Evolutionary conservation across 2,113 vertebrate genomes (phyloP).

Genomic region (Takifugu bimaculatus): DNA sequence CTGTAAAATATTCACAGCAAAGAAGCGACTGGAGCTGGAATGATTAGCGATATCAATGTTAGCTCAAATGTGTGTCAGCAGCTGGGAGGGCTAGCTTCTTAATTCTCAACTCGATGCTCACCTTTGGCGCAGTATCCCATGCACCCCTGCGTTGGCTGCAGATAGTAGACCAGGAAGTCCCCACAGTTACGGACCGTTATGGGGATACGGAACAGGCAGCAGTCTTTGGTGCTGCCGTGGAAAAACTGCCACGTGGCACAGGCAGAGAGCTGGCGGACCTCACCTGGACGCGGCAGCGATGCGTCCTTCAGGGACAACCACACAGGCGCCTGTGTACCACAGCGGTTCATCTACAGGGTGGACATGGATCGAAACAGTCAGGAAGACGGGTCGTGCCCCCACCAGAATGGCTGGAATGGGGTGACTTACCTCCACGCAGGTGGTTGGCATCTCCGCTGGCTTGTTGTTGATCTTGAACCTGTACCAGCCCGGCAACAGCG

Average conservation of each 20-base stretch:
- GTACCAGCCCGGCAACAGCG: slow-evolving; percentile 71
- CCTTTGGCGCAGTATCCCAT: slow-evolving; percentile 79
- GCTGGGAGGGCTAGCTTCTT: no score
- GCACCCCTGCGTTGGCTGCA: slow-evolving; percentile 76
- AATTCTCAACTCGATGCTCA: slow-evolving; percentile 22
- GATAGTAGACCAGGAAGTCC: slow-evolving; percentile 74
- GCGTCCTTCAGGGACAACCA: slow-evolving; percentile 76
- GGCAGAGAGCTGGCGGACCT: slow-evolving; percentile 61
- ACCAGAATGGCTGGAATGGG: no score
- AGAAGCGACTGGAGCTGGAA: no score
- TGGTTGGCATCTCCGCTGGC: slow-evolving; percentile 75
- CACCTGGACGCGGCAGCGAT: slow-evolving; percentile 56
- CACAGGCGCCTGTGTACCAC: slow-evolving; percentile 82
- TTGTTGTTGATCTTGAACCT: slow-evolving; percentile 71
- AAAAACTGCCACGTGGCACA: slow-evolving; percentile 78
- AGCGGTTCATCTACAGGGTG: slow-evolving; percentile 79
- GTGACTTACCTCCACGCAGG: slow-evolving; percentile 71
- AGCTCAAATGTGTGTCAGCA: no score
- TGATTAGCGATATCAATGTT: no score
- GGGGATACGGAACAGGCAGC: slow-evolving; percentile 75
- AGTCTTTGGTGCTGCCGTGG: slow-evolving; percentile 66
- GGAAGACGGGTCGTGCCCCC: slow-evolving; percentile 11
- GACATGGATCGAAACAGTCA: slow-evolving; percentile 23
- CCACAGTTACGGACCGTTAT: slow-evolving; percentile 72
- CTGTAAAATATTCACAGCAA: neutral